Percentiles rank a stretch among this genome's conserved stretches.
Evolutionary conservation across 2,113 vertebrate genomes (phyloP).

Genomic region (Cyphomyrus plagiostoma): DNA sequence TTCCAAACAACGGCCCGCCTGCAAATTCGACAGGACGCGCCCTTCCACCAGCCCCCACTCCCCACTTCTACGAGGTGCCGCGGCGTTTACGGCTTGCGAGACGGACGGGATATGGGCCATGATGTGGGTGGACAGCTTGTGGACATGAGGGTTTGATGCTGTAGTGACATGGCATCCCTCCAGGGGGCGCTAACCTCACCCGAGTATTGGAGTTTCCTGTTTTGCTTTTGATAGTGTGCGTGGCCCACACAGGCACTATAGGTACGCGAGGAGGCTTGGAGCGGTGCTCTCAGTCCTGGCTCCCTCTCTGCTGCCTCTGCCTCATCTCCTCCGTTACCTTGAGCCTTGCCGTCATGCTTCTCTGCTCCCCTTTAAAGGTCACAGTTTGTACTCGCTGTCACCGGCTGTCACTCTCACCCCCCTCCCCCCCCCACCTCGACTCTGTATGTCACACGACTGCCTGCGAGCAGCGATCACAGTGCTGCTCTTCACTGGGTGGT

Average conservation of each 20-base stretch:
- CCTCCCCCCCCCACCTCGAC: constrained; percentile 18
- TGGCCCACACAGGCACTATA: background rate
- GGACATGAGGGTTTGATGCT: background rate
- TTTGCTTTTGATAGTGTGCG: background rate
- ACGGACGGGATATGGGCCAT: background rate
- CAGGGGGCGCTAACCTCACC: background rate
- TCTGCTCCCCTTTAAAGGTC: constrained; percentile 67
- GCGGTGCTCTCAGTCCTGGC: constrained; percentile 18
- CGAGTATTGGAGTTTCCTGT: background rate
- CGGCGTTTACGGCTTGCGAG: background rate
- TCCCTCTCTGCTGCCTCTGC: constrained; percentile 19
- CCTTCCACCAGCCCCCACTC: constrained; percentile 9
- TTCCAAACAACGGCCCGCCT: constrained; percentile 40
- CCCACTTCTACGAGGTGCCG: background rate
- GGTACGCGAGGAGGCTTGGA: background rate
- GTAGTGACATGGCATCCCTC: background rate
- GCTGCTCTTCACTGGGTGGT: constrained; percentile 45
- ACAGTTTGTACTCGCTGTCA: constrained; percentile 66
- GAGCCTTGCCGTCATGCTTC: constrained; percentile 61
- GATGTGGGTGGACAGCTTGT: background rate
- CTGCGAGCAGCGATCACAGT: constrained; percentile 53
- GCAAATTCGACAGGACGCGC: constrained; percentile 46
- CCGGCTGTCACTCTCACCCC: constrained; percentile 61
- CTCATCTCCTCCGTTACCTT: constrained; percentile 51
- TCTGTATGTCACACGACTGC: constrained; percentile 39